Conservation (phyloP, 2,113 vertebrate genomes). For the Eulacestoma nigropectus region DNA sequence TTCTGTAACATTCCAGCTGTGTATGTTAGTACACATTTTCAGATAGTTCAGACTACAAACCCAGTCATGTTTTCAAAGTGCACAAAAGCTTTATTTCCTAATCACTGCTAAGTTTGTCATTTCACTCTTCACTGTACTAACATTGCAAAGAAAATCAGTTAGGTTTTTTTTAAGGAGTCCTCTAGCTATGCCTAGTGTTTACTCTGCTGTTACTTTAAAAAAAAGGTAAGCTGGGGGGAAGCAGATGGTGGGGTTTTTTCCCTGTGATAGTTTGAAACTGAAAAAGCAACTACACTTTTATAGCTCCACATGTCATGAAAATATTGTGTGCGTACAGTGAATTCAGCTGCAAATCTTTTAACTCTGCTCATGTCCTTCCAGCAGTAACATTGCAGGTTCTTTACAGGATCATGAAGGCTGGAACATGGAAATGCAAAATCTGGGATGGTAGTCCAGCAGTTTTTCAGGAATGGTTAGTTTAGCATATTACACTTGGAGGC, state of each 20-base stretch:
- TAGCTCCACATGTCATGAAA: neutral
- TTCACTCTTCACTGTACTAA: neutral
- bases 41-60: neutral
- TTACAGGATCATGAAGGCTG: neutral
- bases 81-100: neutral
- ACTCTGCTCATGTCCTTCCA: neutral
- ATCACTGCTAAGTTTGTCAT: neutral
- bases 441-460: neutral
- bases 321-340: neutral
- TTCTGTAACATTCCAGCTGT: neutral
- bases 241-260: neutral
- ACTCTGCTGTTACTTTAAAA: neutral
- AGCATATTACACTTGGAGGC: neutral
- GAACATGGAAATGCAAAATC: neutral
- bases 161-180: neutral
- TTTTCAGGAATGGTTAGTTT: neutral
- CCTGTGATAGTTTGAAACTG: neutral
- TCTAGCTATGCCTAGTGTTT: neutral
- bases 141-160: neutral
- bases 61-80: neutral
- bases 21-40: neutral
- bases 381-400: neutral
- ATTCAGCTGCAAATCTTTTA: neutral
- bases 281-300: neutral
- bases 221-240: rapidly evolving